These are phyloP conservation scores for Epinephelus malabaricus DNA, from an alignment of 2,797 vertebrate species.

Conservation along the genomic window DNA sequence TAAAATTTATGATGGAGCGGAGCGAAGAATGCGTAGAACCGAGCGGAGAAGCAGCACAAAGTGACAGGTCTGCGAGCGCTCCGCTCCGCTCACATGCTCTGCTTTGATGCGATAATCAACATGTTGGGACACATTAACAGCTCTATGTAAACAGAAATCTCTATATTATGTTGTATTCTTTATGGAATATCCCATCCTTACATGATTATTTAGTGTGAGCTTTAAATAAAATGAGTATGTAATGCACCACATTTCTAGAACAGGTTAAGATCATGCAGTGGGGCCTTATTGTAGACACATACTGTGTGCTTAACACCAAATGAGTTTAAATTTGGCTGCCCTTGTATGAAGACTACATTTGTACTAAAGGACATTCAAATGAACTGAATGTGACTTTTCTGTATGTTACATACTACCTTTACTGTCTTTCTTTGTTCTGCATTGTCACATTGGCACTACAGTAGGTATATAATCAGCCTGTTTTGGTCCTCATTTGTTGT, in stretches of 20 bases:
- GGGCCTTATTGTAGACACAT: neutral
- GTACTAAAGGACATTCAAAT: neutral
- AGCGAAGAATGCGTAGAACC: too few species aligned
- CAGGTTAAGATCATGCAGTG: neutral
- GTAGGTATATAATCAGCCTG: neutral
- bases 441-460: neutral
- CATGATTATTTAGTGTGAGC: neutral
- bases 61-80: too few species aligned
- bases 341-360: neutral
- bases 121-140: too few species aligned
- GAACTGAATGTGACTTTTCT: neutral
- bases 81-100: too few species aligned
- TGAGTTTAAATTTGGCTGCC: neutral
- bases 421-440: neutral
- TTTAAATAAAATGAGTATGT: neutral
- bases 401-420: neutral
- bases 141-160: neutral
- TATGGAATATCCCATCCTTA: neutral
- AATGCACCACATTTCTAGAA: conserved; percentile 7
- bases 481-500: neutral
- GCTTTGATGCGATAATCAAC: too few species aligned
- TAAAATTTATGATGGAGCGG: too few species aligned
- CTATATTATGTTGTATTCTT: neutral
- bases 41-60: too few species aligned
- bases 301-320: neutral